Evolutionary conservation across 2,888 invertebrate species (phyloP).

Genomic region (Euplagia quadripunctaria): DNA sequence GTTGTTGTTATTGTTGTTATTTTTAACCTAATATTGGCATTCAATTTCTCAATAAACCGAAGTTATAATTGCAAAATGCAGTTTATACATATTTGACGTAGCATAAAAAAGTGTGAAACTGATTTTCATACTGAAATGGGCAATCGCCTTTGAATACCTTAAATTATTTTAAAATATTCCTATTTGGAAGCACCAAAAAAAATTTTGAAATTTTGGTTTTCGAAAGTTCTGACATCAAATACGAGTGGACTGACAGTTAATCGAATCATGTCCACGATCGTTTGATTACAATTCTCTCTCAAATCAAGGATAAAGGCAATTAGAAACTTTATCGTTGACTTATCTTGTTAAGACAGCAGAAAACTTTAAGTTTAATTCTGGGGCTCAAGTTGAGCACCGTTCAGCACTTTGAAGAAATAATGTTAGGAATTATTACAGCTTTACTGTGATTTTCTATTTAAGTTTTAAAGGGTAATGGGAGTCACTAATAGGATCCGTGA

Average conservation of each 20-base stretch:
- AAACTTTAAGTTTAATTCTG: conserved; percentile 35
- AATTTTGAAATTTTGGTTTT: not conserved
- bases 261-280: conserved; percentile 16
- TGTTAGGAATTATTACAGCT: not conserved
- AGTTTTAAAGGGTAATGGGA: not conserved
- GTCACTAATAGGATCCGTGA: not conserved
- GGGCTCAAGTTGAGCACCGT: not conserved
- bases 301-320: conserved; percentile 33
- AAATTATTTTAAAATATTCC: no score
- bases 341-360: conserved; percentile 39
- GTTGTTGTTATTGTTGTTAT: no score
- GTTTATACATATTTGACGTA: no score
- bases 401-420: not conserved
- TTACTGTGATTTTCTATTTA: not conserved
- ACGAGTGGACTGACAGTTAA: conserved; percentile 1
- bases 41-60: no score
- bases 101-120: no score
- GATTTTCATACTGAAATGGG: no score
- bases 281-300: conserved; percentile 26
- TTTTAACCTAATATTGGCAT: no score
- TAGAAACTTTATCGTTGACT: conserved; percentile 42
- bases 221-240: not conserved
- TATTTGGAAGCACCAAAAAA: not conserved
- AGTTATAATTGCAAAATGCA: no score
- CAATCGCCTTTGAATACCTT: no score